phyloP scores from a whole-genome alignment of 2,888 invertebrate species.

The Callosobruchus maculatus region DNA sequence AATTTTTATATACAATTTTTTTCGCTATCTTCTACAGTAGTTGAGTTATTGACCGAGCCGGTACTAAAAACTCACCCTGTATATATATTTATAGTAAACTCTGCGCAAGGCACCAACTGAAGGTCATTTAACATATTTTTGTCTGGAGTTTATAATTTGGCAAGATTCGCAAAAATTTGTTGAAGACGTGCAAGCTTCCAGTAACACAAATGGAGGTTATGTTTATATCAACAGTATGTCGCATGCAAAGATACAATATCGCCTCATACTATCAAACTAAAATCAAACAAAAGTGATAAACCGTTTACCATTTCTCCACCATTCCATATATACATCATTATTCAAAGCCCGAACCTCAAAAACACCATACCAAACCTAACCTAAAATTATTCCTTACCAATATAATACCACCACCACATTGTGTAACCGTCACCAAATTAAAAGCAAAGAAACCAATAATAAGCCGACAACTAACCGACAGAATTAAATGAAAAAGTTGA shows the following conservation, averaged over 20 bases:
- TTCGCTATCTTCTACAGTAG: no score
- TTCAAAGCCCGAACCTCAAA: not conserved
- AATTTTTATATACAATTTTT: no score
- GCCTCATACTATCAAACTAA: not conserved
- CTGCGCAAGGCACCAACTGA: no score
- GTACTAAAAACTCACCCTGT: no score
- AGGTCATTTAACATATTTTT: no score
- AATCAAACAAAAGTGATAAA: not conserved
- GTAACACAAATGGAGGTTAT: not conserved
- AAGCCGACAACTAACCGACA: slow-evolving; percentile 17
- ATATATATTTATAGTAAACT: no score
- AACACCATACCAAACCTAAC: not conserved
- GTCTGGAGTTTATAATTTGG: no score
- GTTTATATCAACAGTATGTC: not conserved
- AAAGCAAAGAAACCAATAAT: slow-evolving; percentile 26
- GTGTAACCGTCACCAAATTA: slow-evolving; percentile 5
- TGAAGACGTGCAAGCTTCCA: no score
- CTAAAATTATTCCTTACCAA: slow-evolving; percentile 32
- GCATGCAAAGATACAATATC: not conserved
- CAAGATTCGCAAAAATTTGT: no score
- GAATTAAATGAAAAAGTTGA: not conserved
- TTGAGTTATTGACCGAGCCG: no score
- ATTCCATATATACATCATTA: not conserved
- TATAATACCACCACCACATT: slow-evolving; percentile 43
- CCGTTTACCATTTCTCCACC: not conserved